phyloP scores from a whole-genome alignment of 37 sponge, comb jelly and placozoan species.

The Mnemiopsis leidyi region DNA sequence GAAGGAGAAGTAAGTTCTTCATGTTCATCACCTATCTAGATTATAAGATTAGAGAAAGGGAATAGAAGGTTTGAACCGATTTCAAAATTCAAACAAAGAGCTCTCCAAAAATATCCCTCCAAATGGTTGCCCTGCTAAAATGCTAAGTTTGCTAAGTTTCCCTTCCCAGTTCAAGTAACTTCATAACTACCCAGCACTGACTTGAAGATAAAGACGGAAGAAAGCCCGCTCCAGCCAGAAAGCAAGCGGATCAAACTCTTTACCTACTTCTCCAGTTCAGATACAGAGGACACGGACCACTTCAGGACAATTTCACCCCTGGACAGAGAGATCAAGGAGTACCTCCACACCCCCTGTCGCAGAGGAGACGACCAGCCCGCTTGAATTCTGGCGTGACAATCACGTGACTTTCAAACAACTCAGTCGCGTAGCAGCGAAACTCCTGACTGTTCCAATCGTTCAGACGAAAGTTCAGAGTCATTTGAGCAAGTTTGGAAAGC shows the following conservation, averaged over 20 bases:
- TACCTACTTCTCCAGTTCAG: slow-evolving; percentile 34
- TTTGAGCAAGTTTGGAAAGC: not conserved
- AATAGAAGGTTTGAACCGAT: too few relatives aligned
- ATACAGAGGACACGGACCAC: not conserved
- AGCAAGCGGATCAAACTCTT: slow-evolving; percentile 49
- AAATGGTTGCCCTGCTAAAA: too few relatives aligned
- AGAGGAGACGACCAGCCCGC: slow-evolving; percentile 1
- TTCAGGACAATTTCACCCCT: not conserved
- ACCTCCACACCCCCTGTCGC: slow-evolving; percentile 1
- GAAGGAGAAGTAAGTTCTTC: slow-evolving; percentile 42
- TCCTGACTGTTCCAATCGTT: slow-evolving; percentile 23
- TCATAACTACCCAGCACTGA: not conserved
- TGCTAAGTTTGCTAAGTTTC: too few relatives aligned
- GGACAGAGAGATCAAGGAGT: slow-evolving; percentile 16
- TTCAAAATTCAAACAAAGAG: too few relatives aligned
- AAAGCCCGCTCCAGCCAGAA: slow-evolving; percentile 10
- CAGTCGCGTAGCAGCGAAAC: not conserved
- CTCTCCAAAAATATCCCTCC: not conserved
- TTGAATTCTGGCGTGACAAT: slow-evolving; percentile 49
- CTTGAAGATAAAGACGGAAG: not conserved
- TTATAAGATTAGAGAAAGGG: too few relatives aligned
- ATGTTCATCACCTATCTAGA: too few relatives aligned
- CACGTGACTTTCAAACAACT: not conserved
- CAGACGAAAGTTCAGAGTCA: slow-evolving; percentile 1
- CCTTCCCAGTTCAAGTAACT: too few relatives aligned